Conservation (phyloP, 23 tunicate species). For the Styela clava region DNA sequence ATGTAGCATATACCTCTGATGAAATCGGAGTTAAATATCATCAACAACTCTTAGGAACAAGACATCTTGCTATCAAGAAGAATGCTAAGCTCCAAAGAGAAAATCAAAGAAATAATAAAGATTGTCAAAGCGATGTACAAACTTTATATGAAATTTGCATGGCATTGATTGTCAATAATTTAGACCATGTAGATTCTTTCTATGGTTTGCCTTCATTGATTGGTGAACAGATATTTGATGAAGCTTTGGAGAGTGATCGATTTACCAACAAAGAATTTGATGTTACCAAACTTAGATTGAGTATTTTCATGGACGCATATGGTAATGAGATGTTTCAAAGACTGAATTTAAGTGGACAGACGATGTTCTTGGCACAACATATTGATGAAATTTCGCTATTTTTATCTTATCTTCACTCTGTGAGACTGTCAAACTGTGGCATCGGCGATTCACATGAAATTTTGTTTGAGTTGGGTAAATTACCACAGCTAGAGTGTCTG, state of each 20-base stretch:
- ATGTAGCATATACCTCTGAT: background rate
- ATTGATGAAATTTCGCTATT: background rate
- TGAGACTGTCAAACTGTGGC: background rate
- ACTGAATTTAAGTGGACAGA: background rate
- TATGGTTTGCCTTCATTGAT: conserved; percentile 1
- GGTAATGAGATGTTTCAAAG: background rate
- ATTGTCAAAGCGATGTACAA: background rate
- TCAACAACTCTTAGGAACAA: background rate
- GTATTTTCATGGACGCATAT: background rate
- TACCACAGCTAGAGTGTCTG: background rate
- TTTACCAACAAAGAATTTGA: background rate
- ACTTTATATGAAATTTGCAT: background rate
- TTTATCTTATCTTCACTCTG: background rate
- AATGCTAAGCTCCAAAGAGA: background rate
- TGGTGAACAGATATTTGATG: conserved; percentile 6
- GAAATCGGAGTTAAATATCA: background rate
- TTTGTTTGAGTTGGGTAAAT: background rate
- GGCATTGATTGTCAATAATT: background rate
- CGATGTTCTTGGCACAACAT: background rate
- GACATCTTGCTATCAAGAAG: background rate
- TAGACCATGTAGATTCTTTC: conserved; percentile 2
- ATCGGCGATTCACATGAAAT: conserved; percentile 9
- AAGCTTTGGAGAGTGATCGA: background rate
- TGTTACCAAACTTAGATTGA: background rate
- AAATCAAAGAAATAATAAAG: background rate